These are phyloP conservation scores for Drosophila antonietae DNA, from an alignment of 2,888 invertebrate species.

Conservation along the genomic window DNA sequence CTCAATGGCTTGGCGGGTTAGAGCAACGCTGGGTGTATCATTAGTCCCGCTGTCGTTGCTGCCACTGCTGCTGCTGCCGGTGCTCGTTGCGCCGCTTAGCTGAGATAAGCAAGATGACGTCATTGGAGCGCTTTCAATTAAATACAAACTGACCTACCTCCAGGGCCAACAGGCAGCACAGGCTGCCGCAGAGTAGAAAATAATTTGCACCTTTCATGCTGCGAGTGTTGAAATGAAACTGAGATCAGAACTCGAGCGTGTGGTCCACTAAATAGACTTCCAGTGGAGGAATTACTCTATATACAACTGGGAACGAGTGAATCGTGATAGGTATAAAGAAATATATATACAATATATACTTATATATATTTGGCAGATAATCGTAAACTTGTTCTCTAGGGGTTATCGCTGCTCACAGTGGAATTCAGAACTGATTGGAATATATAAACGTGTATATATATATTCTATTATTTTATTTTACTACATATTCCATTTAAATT, in stretches of 20 bases:
- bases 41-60: not conserved
- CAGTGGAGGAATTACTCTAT: not conserved
- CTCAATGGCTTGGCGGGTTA: slow-evolving; percentile 52
- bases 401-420: slow-evolving; percentile 30
- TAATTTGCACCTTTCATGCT: slow-evolving; percentile 47
- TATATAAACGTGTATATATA: not conserved
- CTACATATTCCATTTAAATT: not conserved
- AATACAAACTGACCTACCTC: slow-evolving; percentile 55
- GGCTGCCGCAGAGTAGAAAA: slow-evolving; percentile 28
- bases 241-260: slow-evolving; percentile 17
- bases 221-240: slow-evolving; percentile 49
- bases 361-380: not conserved
- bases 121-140: not conserved
- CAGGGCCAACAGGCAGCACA: slow-evolving; percentile 37
- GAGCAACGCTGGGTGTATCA: slow-evolving; percentile 31
- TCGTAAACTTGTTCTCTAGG: not conserved
- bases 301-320: not conserved
- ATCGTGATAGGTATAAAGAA: not conserved
- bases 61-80: slow-evolving; percentile 1
- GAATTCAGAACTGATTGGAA: not conserved
- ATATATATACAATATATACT: not conserved
- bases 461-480: not conserved
- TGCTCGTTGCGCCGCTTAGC: slow-evolving; percentile 20
- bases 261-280: slow-evolving; percentile 21
- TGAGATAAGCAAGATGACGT: slow-evolving; percentile 28